Evolutionary conservation across 2,888 invertebrate genomes (phyloP).

Genomic region (Coelinius sp.): DNA sequence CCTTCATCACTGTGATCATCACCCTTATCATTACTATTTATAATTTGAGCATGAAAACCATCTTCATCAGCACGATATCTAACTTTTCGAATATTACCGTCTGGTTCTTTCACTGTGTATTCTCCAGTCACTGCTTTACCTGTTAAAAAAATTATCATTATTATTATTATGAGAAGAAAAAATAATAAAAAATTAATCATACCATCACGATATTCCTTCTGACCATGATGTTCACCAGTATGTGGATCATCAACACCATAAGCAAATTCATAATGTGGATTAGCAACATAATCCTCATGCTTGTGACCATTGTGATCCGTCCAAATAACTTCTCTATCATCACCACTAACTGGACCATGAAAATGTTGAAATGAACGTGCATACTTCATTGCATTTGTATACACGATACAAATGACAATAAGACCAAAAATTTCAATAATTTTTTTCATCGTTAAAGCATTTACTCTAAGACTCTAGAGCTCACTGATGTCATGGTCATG

Average conservation of each 20-base stretch:
- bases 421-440: conserved; percentile 20
- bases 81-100: conserved; percentile 60
- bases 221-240: conserved; percentile 69
- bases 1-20: conserved; percentile 32
- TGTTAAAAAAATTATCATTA: too few species aligned
- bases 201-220: conserved; percentile 70
- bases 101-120: conserved; percentile 64
- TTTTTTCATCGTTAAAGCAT: background rate
- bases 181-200: conserved; percentile 21
- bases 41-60: conserved; percentile 64
- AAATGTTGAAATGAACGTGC: conserved; percentile 68
- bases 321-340: conserved; percentile 61
- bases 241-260: conserved; percentile 66
- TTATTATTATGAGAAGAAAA: too few species aligned
- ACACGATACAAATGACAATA: conserved; percentile 34
- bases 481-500: background rate
- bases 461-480: background rate
- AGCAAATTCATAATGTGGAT: conserved; percentile 66
- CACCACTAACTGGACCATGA: conserved; percentile 65
- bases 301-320: conserved; percentile 65
- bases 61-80: conserved; percentile 61
- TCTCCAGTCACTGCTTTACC: conserved; percentile 60
- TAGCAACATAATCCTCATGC: conserved; percentile 66
- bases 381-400: conserved; percentile 50
- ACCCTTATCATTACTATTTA: conserved; percentile 26